Evolutionary conservation across 2,888 invertebrate species (phyloP), one percentile per base, ranked within the genome.

Genomic region (Ochropleura leucogaster): DNA sequence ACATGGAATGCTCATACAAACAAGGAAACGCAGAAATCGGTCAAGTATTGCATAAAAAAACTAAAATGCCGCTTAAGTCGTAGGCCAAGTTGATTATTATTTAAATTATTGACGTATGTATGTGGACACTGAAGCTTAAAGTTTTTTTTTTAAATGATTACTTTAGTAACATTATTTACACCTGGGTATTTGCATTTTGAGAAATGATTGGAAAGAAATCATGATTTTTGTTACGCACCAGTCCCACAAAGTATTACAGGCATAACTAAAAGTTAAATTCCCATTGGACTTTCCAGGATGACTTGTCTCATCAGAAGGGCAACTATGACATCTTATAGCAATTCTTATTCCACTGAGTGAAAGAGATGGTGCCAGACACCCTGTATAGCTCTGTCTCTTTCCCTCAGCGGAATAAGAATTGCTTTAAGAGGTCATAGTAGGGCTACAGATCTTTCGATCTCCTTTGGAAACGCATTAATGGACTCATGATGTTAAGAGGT

Each of bases 51-150:
- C 77, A 69, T 65, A 77, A 83, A 71, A 60, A 44, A 72, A 69
- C 46, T 76, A 76, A 83, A 75, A 70, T 46, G 57, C 47, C 8
- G 46, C 59, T 42, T 57, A 60, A 75, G 53, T 77, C 49, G 55
- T 67, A 70, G 72, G 67, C 64, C 47, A 62, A 62, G 46, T 69
- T 64, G 40, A 72, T 82, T 83, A 64, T 82, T 72, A 80, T 83
- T 80, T 62, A 83, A 82, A 80, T 76, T 69, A 71, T 83, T 83
- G 68, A 72, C 70, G 14, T 76, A 83, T 30, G 63, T 18, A n/a
- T 30, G 63, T 18, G 18, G 10, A 14, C 49, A 59, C n/a, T 59
- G 14, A 44, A 1, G 1, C 44, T 53, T n/a, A 51, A 47, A 49
- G 14, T 49, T 57, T 12, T 42, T 47, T 44, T 10, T 72, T 20